Evolutionary conservation across 2,113 vertebrate genomes (phyloP), one percentile per base, ranked within the genome.

Genomic region (Otus sunia): DNA sequence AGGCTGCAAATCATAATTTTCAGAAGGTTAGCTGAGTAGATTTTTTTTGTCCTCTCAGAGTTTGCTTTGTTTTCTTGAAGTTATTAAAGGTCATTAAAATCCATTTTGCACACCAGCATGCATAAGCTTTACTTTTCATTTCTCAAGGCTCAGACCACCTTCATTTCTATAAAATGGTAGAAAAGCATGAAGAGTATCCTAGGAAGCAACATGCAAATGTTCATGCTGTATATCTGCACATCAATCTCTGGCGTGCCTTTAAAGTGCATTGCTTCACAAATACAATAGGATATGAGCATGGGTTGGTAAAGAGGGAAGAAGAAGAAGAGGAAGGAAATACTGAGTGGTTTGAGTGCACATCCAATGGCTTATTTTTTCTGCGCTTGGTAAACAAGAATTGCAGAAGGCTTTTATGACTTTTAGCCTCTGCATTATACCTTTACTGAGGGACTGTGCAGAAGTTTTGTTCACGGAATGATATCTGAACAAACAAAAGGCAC

Each of bases 71-170:
- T 96, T 95, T 84, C 18, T 87, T 93, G 25, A 75, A 76, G 78
- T 95, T 85, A 52, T 78, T 94, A 91, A 52, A 96, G 47, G 43
- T 62, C 41, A 74, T 92, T 93, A 92, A 43, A 66, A 94, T 74
- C 79, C 17, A 43, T 97, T 96, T 66, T 75, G 22, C 45, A 81
- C 30, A 64, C 10, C 1, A 2, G 16, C 9, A 37, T 83, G 7
- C 2, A 8, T 85, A 88, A 53, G 41, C 7, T 32, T 82, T 37
- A 39, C 43, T 45, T 63, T 37, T 43, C 21, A 59, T 86, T 67
- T 95, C 60, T 88, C 60, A 74, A 76, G 27, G 36, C 30, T 93
- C 47, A 95, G 55, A 74, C 10, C 36, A 13, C 12, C 36, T 50
- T 94, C 5, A 60, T 58, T 82, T 76, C 26, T 90, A 22, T 73